Evolutionary conservation across 2,888 invertebrate species (phyloP), one percentile per base, ranked within the genome.

Genomic region (Alitta virens): DNA sequence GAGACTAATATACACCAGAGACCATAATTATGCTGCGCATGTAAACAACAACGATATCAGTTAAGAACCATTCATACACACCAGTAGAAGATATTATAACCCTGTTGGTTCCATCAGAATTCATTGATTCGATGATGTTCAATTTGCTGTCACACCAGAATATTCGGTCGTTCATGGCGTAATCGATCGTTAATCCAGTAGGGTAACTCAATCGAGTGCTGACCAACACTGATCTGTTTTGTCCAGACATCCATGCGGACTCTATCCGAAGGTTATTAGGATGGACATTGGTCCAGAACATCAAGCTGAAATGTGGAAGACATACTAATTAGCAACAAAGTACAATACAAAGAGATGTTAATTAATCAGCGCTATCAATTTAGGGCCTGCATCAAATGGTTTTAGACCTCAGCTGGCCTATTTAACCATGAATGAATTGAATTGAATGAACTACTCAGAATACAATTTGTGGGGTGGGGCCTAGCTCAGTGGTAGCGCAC

Each of bases 171-270:
- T 91, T 90, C 75, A 77, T 78, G 52, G 64, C 65, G 67, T 72
- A 91, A 78, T 99, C 99, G 54, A 99, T 89, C 0, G 94, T 87
- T 12, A 99, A 80, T 0, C 95, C 94, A 0, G 92, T 88, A 0
- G 98, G 98, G 3, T 67, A 63, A 25, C 92, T 86, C 26, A 98
- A 87, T 64, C 87, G 87, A 0, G 65, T 66, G 12, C 89, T 88
- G 7, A 95, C 89, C 1, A 99, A 81, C 0, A 90, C 88, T 64
- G 72, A 85, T 1, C 95, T 86, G 78, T 92, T 91, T 0, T 90
- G 91, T 0, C 98, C 98, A 77, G 96, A 97, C 94, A 98, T 93
- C 94, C 96, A 97, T 1, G 94, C 88, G 2, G 90, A 88, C 80
- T 97, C 97, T 66, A 99, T 94, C 61, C 74, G 72, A 82, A 95